Conservation (phyloP, 2,797 vertebrate species). For the Potorous gilbertii region DNA sequence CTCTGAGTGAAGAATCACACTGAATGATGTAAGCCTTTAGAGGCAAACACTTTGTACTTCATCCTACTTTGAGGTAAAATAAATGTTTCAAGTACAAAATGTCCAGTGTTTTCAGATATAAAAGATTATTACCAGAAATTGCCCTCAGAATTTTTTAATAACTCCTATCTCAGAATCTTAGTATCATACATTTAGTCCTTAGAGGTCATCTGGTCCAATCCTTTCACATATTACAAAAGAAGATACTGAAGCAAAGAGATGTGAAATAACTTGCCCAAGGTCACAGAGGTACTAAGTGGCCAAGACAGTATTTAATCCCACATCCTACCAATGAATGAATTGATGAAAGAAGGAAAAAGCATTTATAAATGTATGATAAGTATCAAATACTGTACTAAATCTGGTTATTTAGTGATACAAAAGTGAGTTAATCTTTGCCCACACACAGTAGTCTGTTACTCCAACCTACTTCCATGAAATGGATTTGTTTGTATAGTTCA, state of each 20-base stretch:
- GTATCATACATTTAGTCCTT: not conserved
- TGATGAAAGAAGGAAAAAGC: not conserved
- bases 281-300: not conserved
- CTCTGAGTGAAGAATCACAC: conserved; percentile 2
- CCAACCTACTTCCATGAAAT: not conserved
- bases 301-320: not conserved
- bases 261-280: not conserved
- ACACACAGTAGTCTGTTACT: not conserved
- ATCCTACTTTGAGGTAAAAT: not conserved
- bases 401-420: not conserved
- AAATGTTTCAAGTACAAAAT: conserved; percentile 33
- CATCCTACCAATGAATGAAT: not conserved
- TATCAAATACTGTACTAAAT: not conserved
- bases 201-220: not conserved
- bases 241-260: not conserved
- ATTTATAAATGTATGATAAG: not conserved
- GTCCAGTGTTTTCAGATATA: not conserved
- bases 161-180: conserved; percentile 6
- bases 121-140: not conserved
- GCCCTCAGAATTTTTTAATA: not conserved
- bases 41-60: not conserved
- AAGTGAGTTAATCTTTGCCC: not conserved
- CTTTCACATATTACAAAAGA: not conserved
- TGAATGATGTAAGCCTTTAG: not conserved
- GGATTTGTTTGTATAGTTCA: not conserved